phyloP scores from a whole-genome alignment of 2,888 invertebrate genomes.

The Drosophila quinaria region DNA sequence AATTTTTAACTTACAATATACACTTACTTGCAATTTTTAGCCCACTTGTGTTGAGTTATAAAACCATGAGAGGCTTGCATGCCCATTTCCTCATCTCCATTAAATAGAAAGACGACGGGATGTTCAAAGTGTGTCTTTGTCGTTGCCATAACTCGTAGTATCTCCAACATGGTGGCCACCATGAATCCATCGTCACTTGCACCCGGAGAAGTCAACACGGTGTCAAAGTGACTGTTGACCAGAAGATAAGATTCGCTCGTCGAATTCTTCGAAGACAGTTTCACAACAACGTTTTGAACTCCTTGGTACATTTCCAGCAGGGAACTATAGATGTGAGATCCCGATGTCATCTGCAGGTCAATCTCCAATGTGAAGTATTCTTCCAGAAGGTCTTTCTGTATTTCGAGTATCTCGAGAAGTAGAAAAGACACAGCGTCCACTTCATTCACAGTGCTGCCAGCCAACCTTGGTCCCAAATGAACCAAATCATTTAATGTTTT shows the following conservation, averaged over 20 bases:
- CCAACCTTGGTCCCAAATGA: constrained; percentile 89
- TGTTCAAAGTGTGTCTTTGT: constrained; percentile 85
- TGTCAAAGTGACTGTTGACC: constrained; percentile 96
- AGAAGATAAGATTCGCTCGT: constrained; percentile 85
- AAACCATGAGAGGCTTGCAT: constrained; percentile 90
- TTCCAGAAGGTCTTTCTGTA: constrained; percentile 60
- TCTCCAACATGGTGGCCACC: constrained; percentile 88
- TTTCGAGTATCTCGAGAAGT: constrained; percentile 70
- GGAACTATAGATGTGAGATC: constrained; percentile 66
- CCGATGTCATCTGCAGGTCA: constrained; percentile 79
- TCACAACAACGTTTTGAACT: constrained; percentile 83
- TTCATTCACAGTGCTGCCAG: constrained; percentile 91
- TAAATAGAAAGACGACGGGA: constrained; percentile 89
- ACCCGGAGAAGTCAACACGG: constrained; percentile 89
- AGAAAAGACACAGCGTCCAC: constrained; percentile 87
- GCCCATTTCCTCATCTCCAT: constrained; percentile 89
- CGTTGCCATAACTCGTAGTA: constrained; percentile 85
- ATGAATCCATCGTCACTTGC: constrained; percentile 89
- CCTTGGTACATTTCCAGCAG: constrained; percentile 79
- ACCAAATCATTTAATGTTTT: constrained; percentile 18
- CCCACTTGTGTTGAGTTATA: constrained; percentile 92
- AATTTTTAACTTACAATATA: background rate
- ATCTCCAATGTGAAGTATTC: constrained; percentile 79
- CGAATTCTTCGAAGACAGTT: constrained; percentile 71
- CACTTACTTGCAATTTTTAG: constrained; percentile 88